Evolutionary conservation across 2,888 invertebrate genomes (phyloP).

Genomic region (Dyspetes luteomarginatus): DNA sequence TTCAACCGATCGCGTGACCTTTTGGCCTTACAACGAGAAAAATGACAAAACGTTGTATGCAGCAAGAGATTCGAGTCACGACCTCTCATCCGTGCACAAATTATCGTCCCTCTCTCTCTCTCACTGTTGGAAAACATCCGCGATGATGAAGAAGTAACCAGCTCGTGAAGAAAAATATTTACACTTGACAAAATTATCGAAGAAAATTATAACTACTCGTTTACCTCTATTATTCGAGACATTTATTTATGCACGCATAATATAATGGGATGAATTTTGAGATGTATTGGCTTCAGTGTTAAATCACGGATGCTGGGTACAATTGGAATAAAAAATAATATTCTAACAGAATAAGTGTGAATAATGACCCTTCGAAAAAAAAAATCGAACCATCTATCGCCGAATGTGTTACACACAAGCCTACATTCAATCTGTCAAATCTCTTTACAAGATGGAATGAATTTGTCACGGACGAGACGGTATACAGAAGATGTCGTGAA

Average conservation of each 20-base stretch:
- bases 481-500: conserved; percentile 24
- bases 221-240: background rate
- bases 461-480: conserved; percentile 43
- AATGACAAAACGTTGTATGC: conserved; percentile 47
- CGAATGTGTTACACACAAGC: background rate
- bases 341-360: no score
- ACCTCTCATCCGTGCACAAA: background rate
- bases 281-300: no score
- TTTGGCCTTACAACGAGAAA: conserved; percentile 3
- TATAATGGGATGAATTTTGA: no score
- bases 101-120: background rate
- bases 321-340: no score
- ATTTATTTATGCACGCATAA: background rate
- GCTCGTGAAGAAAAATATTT: background rate
- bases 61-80: conserved; percentile 21
- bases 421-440: background rate
- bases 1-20: conserved; percentile 42
- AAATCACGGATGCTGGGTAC: no score
- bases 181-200: conserved; percentile 18
- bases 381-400: background rate
- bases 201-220: conserved; percentile 11
- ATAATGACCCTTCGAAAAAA: no score
- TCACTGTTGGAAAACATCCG: background rate
- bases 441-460: conserved; percentile 37
- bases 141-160: conserved; percentile 18